phyloP scores from a whole-genome alignment of 2,888 invertebrate species.

The Epicampocera succincta region DNA sequence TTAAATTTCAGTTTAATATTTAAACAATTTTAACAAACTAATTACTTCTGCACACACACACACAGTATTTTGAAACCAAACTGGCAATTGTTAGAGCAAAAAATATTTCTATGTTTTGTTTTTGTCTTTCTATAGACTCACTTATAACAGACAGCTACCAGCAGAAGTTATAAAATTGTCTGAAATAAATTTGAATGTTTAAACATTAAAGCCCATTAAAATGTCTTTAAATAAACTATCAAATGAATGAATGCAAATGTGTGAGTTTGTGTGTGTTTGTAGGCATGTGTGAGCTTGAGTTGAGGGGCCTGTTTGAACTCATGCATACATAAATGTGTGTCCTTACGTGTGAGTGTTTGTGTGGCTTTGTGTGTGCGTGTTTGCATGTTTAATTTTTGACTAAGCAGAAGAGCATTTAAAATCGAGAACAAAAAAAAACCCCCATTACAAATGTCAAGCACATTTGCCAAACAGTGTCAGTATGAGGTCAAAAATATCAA shows the following conservation, averaged over 20 bases:
- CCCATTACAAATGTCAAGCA: conserved; percentile 70
- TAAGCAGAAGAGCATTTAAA: conserved; percentile 40
- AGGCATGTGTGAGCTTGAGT: not conserved
- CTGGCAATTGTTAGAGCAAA: conserved; percentile 11
- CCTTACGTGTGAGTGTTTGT: too few relatives aligned
- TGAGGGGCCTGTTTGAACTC: not conserved
- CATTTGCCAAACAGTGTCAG: conserved; percentile 70
- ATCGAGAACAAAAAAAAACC: conserved; percentile 66
- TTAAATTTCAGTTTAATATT: conserved; percentile 29
- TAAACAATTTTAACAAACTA: conserved; percentile 48
- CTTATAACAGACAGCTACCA: not conserved
- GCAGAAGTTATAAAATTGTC: conserved; percentile 23
- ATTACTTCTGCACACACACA: conserved; percentile 45
- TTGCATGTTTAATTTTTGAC: conserved; percentile 13
- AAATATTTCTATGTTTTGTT: not conserved
- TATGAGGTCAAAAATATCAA: conserved; percentile 69
- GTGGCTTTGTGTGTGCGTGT: too few relatives aligned
- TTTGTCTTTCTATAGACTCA: not conserved
- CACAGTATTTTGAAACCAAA: conserved; percentile 36
- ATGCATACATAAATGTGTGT: not conserved
- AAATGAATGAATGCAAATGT: conserved; percentile 17
- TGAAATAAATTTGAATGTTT: conserved; percentile 57
- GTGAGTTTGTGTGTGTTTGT: too few relatives aligned
- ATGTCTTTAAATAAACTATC: conserved; percentile 62
- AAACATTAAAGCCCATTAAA: conserved; percentile 66